Conservation (phyloP, 2,888 invertebrate genomes). For the Apoda limacodes region DNA sequence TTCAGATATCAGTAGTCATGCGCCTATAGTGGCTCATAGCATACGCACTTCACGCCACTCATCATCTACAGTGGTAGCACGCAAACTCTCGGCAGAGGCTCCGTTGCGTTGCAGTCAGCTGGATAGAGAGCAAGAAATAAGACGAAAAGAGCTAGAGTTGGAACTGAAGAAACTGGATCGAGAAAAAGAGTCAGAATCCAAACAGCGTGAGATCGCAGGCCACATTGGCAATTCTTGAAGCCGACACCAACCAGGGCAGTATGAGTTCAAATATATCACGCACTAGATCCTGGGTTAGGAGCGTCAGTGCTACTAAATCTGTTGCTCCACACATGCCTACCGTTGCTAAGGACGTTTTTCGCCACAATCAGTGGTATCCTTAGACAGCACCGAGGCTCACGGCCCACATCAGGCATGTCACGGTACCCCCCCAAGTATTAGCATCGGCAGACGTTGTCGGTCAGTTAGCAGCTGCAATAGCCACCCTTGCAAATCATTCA, state of each 20-base stretch:
- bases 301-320: neutral
- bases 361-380: neutral
- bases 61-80: neutral
- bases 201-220: no score
- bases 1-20: neutral
- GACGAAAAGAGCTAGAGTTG: neutral
- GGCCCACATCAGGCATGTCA: neutral
- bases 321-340: neutral
- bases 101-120: neutral
- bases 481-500: neutral
- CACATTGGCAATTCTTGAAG: neutral
- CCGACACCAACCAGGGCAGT: no score
- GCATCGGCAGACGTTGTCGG: neutral
- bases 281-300: neutral
- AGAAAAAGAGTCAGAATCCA: no score
- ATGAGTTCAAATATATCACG: neutral
- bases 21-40: neutral
- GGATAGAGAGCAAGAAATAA: neutral
- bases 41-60: neutral
- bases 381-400: neutral
- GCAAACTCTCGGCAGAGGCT: neutral
- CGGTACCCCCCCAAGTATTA: neutral
- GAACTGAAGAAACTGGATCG: no score
- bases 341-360: neutral
- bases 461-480: neutral